Conservation (phyloP, 2,888 invertebrate genomes). For the Coenonympha arcania region DNA sequence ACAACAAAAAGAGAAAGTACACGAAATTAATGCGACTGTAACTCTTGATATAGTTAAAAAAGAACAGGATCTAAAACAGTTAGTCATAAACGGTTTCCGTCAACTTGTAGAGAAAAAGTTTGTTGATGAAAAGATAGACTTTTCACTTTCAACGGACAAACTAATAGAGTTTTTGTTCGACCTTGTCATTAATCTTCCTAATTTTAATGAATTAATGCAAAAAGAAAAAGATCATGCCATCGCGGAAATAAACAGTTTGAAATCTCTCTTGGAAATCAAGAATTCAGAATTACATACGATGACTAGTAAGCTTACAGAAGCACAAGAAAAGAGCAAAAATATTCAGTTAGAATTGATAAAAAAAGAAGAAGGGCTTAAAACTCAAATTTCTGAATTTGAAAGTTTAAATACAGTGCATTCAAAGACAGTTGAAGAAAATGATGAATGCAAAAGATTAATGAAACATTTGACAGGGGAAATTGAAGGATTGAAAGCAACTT, state of each 20-base stretch:
- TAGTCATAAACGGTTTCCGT: slow-evolving; percentile 38
- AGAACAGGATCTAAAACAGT: slow-evolving; percentile 44
- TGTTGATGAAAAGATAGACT: slow-evolving; percentile 36
- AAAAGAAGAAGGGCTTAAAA: slow-evolving; percentile 36
- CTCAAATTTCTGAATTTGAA: slow-evolving; percentile 33
- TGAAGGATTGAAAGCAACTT: slow-evolving; percentile 35
- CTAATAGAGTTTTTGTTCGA: slow-evolving; percentile 44
- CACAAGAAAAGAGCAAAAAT: slow-evolving; percentile 35
- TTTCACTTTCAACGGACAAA: slow-evolving; percentile 33
- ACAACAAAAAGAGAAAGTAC: slow-evolving; percentile 47
- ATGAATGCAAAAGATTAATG: slow-evolving; percentile 34
- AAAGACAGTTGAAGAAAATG: slow-evolving; percentile 42
- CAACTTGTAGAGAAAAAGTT: slow-evolving; percentile 42
- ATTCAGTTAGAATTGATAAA: slow-evolving; percentile 33
- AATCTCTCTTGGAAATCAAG: slow-evolving; percentile 37
- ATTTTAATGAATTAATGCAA: slow-evolving; percentile 23
- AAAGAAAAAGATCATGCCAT: slow-evolving; percentile 34
- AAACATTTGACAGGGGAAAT: slow-evolving; percentile 43
- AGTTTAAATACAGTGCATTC: slow-evolving; percentile 41
- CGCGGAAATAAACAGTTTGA: slow-evolving; percentile 37
- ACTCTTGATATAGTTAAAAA: slow-evolving; percentile 53
- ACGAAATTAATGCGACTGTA: slow-evolving; percentile 55
- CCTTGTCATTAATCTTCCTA: slow-evolving; percentile 34
- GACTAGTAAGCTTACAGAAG: slow-evolving; percentile 31
- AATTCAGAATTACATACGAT: slow-evolving; percentile 37